Evolutionary conservation across 2,797 vertebrate genomes (phyloP).

Genomic region (Fratercula arctica): DNA sequence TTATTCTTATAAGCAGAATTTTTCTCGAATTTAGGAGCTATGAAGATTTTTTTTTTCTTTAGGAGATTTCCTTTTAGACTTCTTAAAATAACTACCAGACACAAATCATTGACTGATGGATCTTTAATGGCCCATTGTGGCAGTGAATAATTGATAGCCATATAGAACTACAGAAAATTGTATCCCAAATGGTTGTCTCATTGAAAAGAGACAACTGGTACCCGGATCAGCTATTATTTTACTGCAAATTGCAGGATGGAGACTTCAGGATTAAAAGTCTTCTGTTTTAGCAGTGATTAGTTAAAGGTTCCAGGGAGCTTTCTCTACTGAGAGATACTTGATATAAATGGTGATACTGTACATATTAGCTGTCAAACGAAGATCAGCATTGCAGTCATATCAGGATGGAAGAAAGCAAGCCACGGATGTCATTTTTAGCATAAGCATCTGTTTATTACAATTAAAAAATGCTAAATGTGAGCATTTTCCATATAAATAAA

Average conservation of each 20-base stretch:
- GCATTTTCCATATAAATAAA: background rate
- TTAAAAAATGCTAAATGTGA: background rate
- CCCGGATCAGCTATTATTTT: background rate
- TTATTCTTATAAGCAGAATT: background rate
- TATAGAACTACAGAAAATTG: background rate
- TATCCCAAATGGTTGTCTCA: background rate
- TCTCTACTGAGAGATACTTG: background rate
- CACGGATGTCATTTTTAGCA: background rate
- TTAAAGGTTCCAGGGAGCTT: background rate
- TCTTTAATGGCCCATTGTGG: background rate
- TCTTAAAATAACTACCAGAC: background rate
- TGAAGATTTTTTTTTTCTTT: background rate
- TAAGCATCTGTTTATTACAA: background rate
- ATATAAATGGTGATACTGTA: background rate
- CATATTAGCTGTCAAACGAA: background rate
- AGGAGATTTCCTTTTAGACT: background rate
- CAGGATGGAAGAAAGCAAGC: background rate
- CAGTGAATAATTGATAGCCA: background rate
- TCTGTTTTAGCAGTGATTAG: background rate
- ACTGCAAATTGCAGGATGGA: background rate
- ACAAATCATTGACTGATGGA: background rate
- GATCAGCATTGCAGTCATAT: background rate
- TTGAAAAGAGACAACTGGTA: slow-evolving; percentile 5
- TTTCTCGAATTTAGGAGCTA: background rate
- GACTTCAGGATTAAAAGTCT: background rate